Base-by-base conservation (phyloP, 2,888 invertebrate genomes). In the Ornithoptera alexandrae region DNA sequence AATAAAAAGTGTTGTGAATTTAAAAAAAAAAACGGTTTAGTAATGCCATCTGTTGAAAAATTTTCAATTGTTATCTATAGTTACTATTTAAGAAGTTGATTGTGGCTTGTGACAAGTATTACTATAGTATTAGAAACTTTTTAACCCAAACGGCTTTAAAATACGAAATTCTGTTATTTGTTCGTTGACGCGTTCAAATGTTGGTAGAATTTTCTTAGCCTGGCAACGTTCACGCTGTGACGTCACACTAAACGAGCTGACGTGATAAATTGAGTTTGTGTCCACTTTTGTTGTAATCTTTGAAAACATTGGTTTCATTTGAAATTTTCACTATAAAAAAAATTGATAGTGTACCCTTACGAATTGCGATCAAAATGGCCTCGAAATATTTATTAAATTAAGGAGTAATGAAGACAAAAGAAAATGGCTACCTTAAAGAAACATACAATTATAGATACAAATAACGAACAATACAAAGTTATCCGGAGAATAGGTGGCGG, bases 401-500 rank as follows among this genome's bases (percentile, higher is more conserved):
- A 84, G 89, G 84, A 89, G 87, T 89, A 85, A 89, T 88, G 86
- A 86, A 86, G 86, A 85, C 86, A 86, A 89, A 88, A 86, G 86
- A 90, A 90, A 90, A 90, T 90, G 90, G 89, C 90, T 87, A 82
- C 89, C 87, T 85, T 89, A 83, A 89, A 86, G 82, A 88, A 85
- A 87, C 82, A 83, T 82, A 77, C 87, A 81, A 79, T 88, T 79
- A 80, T 98, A 89, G 97, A 53, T 50, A 60, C 97, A 88, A 97
- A 58, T 30, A 42, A 42, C 36, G 69, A 97, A 84, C 98, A 97
- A 93, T 99, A 98, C 94, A 96, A 98, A 89, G 94, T 99, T 85
- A 96, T 98, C 86, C 95, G 98, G 81, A 98, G 98, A 95, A 98
- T 99, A 90, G 98, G 99, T 84, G 98, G 98, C 93, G 99, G 99